phyloP scores from a whole-genome alignment of 2,113 vertebrate genomes.

The Canis aureus region DNA sequence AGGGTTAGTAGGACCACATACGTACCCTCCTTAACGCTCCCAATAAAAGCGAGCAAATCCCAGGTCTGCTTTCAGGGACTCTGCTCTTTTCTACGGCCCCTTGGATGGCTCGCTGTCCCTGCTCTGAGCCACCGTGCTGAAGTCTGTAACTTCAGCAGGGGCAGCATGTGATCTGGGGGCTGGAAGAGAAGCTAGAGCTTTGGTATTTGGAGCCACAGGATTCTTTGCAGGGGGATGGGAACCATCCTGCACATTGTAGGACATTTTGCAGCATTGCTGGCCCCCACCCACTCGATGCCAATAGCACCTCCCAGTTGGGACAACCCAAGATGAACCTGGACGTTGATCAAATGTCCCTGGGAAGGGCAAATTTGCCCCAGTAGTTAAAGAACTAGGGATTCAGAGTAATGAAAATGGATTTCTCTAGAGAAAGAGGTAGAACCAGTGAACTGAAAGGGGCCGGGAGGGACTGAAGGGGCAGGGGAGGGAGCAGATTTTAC shows the following conservation, averaged over 20 bases:
- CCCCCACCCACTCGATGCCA: background rate
- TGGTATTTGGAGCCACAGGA: fast-evolving
- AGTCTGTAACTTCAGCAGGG: background rate
- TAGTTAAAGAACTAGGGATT: background rate
- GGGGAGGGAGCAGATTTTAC: background rate
- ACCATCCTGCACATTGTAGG: fast-evolving
- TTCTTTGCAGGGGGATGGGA: background rate
- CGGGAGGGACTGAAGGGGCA: too few relatives aligned
- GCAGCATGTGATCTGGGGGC: background rate
- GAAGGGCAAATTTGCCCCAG: background rate
- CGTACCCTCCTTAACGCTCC: background rate
- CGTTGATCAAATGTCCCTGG: too few relatives aligned
- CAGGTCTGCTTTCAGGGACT: background rate
- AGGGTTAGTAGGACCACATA: background rate
- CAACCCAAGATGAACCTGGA: background rate
- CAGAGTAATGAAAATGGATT: background rate
- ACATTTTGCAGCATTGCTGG: fast-evolving
- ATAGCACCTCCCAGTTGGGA: background rate
- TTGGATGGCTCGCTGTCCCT: background rate
- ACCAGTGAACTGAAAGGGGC: too few relatives aligned
- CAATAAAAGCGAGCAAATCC: background rate
- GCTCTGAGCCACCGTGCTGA: background rate
- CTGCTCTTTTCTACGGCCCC: background rate
- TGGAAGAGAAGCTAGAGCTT: background rate
- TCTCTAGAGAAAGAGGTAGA: background rate